Percentiles rank a stretch among this genome's conserved stretches.
These are phyloP conservation scores for Arremon brunneinucha DNA, from an alignment of 2,797 vertebrate genomes.

Conservation along the genomic window DNA sequence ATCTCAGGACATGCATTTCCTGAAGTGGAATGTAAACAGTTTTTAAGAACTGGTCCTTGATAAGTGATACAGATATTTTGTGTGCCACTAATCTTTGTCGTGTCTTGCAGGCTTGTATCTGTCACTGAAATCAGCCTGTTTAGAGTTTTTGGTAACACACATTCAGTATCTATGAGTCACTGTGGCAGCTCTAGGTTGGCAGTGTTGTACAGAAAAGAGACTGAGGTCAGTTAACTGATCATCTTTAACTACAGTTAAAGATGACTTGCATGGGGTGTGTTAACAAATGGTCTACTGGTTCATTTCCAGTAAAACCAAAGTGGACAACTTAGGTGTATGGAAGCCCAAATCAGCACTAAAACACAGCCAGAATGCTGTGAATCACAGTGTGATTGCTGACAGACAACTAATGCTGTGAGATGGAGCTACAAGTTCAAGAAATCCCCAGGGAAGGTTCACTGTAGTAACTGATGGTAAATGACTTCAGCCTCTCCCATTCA, in stretches of 20 bases:
- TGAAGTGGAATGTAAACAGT: not conserved
- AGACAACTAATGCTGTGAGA: fast-evolving
- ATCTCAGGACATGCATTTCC: not conserved
- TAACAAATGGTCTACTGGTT: not conserved
- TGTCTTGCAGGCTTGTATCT: not conserved
- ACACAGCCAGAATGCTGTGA: not conserved
- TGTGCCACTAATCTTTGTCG: not conserved
- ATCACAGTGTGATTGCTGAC: not conserved
- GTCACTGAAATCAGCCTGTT: not conserved
- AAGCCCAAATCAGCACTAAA: not conserved
- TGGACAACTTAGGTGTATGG: not conserved
- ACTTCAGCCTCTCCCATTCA: not conserved
- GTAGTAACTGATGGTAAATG: fast-evolving
- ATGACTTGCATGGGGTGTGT: not conserved
- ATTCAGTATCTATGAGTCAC: not conserved
- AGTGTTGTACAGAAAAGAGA: not conserved
- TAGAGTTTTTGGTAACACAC: not conserved
- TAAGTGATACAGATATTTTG: not conserved
- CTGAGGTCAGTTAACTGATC: not conserved
- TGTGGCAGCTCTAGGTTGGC: not conserved
- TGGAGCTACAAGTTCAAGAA: not conserved
- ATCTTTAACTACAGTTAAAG: not conserved
- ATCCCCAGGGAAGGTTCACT: fast-evolving
- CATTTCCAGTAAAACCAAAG: not conserved
- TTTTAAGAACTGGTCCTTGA: not conserved